These are phyloP conservation scores for Aphaenogaster floridana DNA, from an alignment of 1,140 invertebrate genomes.

Conservation along the genomic window DNA sequence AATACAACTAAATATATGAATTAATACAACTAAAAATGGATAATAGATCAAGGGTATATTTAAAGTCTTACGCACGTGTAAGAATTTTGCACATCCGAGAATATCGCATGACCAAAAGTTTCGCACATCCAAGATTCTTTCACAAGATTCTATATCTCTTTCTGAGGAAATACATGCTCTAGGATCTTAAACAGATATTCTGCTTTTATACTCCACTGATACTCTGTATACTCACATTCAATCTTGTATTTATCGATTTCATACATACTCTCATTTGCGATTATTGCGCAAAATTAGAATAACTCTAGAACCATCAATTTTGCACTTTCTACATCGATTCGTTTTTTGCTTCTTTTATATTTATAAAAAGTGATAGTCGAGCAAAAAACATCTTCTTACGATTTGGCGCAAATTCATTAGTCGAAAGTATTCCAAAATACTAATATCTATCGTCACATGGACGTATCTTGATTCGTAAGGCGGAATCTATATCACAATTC, in stretches of 20 bases:
- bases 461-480: constrained; percentile 51
- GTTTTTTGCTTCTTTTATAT: background rate
- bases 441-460: constrained; percentile 11
- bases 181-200: background rate
- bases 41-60: background rate
- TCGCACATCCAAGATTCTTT: constrained; percentile 21
- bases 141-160: background rate
- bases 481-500: constrained; percentile 80
- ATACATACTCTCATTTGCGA: background rate
- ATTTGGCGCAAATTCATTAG: background rate
- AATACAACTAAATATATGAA: background rate
- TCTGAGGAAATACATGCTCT: background rate
- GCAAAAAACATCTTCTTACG: constrained; percentile 10
- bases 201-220: background rate
- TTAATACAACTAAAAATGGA: background rate
- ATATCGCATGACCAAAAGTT: background rate
- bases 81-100: background rate
- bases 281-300: background rate
- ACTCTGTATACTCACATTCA: background rate
- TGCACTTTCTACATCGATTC: background rate
- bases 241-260: constrained; percentile 22
- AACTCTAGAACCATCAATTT: background rate
- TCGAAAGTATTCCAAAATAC: background rate
- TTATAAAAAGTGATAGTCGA: constrained; percentile 20
- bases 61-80: constrained; percentile 1